phyloP scores from a whole-genome alignment of 1,140 invertebrate species.

The Drosophila arawakana region DNA sequence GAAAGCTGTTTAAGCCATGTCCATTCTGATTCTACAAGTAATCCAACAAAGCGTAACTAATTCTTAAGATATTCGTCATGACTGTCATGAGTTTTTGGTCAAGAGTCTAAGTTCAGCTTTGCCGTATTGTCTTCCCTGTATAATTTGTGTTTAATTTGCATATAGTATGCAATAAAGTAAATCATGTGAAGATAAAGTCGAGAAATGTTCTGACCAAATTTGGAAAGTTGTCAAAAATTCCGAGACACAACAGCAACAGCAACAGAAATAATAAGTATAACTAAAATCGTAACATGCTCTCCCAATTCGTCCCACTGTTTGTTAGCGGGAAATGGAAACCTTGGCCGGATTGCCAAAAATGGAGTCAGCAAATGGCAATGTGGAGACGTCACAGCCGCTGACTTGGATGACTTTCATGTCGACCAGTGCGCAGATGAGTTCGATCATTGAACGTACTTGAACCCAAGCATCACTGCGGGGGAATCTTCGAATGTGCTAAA shows the following conservation, averaged over 20 bases:
- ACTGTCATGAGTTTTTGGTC: slow-evolving; percentile 39
- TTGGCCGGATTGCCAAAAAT: slow-evolving; percentile 63
- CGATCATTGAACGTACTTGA: slow-evolving; percentile 71
- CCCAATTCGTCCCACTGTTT: slow-evolving; percentile 29
- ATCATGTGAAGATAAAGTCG: slow-evolving; percentile 61
- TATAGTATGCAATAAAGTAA: slow-evolving; percentile 71
- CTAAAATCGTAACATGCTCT: slow-evolving; percentile 1
- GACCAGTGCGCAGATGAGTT: neutral
- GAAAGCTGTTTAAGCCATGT: neutral
- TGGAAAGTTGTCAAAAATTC: slow-evolving; percentile 58
- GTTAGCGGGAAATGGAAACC: slow-evolving; percentile 68
- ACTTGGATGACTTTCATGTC: neutral
- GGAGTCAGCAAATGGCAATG: slow-evolving; percentile 40
- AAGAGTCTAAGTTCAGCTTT: slow-evolving; percentile 17
- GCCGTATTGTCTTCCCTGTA: slow-evolving; percentile 10
- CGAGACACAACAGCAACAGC: slow-evolving; percentile 19
- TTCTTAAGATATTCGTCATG: slow-evolving; percentile 44
- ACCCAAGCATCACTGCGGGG: slow-evolving; percentile 21
- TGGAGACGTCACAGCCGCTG: slow-evolving; percentile 54
- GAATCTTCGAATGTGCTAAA: slow-evolving; percentile 54
- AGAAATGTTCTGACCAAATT: slow-evolving; percentile 54
- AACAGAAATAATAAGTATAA: neutral
- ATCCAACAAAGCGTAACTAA: slow-evolving; percentile 72
- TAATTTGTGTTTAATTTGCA: slow-evolving; percentile 59
- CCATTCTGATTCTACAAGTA: slow-evolving; percentile 20